Base-by-base conservation (phyloP, 2,888 invertebrate species). In the Lomographa bimaculata region DNA sequence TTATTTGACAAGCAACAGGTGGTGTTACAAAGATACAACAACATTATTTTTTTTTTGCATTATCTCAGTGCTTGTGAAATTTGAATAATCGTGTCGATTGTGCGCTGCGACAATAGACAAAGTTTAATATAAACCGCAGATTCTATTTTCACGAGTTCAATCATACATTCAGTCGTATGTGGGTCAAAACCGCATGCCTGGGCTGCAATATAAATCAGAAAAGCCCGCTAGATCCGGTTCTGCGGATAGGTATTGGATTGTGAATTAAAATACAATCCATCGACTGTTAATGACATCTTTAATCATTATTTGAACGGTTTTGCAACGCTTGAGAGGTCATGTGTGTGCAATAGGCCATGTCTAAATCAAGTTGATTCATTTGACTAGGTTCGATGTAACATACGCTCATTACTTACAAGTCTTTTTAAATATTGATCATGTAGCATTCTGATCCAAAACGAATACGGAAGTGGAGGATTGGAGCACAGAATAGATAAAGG, bases 111-210 rank as follows among this genome's bases (percentile, higher is more conserved):
- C 27, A 33, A 33, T 28, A 23, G 14, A 23, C 12, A 27, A 12
- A 11, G 20, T 33, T 21, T 12, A 23, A 20, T 25, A 10, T 7
- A 27, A 39, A 18, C 21, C 6, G 10, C 27, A 12, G 16, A 34
- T 11, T 5, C 33, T 40, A 45, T 53, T 45, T 45, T 40, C 44
- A 45, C 34, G 35, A 49, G 37, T 36, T 37, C 24, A 50, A 44
- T 41, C 34, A 44, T 33, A 35, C 30, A 37, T 40, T 28, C 29
- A 26, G 26, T 28, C 28, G 35, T 42, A 53, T 53, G 50, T 53
- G 35, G 52, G 52, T 50, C 52, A 53, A 50, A 47, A 53, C 46
- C 45, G 46, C 45, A 47, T 23, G 37, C 25, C 43, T 33, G 20
- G 33, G 6, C 25, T 30, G 28, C 42, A 24, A 26, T 36, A 34